Evolutionary conservation across 2,113 vertebrate genomes (phyloP), one percentile per base, ranked within the genome.

Genomic region (Chloropsis cyanopogon): DNA sequence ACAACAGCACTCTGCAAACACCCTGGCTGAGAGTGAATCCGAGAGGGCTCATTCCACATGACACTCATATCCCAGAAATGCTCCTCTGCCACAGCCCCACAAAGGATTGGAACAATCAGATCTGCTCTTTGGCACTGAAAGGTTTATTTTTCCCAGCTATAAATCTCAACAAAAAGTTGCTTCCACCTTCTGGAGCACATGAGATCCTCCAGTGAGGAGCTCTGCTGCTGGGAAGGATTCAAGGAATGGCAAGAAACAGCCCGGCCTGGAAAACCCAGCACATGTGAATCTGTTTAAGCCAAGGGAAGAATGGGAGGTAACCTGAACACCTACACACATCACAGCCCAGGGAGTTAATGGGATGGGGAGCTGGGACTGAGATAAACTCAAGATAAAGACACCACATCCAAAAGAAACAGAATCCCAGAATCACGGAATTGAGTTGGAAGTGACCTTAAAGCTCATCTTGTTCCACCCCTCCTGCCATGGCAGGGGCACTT

Each of bases 11-110:
- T 39, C 82, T 22, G 47, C 57, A 42, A 56, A 64, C 4, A 28
- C 2, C 42, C 24, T 0, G 0, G 17, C n/a, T 7, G 6, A 47
- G 46, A 63, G 39, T 0, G 1, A 84, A n/a, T 17, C 41, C n/a
- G 17, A 41, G 44, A 24, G 33, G 17, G 6, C 17, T 69, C 1
- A 0, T 50, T 56, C 46, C 90, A 35, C 1, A 0, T 1, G 46
- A 69, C 1, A 25, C 24, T 49, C n/a, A 35, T 4, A 66, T 25
- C 64, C 57, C 71, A 49, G 37, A 41, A 50, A 42, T 31, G 23
- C 23, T 80, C 53, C 52, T 89, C 59, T 44, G 26, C 54, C 21
- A 57, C 78, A 84, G 78, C 37, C 46, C 23, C 88, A 69, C 5
- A 19, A 9, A 54, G 31, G 37, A 84, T 0, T 41, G 37, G 60